These are phyloP conservation scores for Erpornis zantholeuca DNA, from an alignment of 2,113 vertebrate species.

Conservation along the genomic window DNA sequence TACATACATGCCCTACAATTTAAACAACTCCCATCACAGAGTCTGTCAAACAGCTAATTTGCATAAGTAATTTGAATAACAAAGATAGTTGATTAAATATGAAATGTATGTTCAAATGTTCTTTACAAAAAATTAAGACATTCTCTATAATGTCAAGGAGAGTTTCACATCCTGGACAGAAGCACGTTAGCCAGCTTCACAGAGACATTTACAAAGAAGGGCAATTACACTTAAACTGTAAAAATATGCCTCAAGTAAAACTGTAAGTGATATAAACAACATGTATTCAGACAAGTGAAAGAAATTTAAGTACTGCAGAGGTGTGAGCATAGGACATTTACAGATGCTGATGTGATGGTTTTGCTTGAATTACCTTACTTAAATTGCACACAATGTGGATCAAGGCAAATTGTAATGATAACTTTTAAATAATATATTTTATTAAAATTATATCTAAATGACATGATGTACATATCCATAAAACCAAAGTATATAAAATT, in stretches of 20 bases:
- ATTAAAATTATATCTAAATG: neutral
- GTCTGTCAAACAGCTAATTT: conserved; percentile 28
- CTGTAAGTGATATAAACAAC: neutral
- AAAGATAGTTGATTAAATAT: neutral
- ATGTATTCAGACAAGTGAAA: neutral
- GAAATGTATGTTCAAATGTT: neutral
- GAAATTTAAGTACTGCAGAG: neutral
- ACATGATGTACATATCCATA: neutral
- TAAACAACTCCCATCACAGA: conserved; percentile 6
- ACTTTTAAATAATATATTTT: neutral
- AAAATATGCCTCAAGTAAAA: neutral
- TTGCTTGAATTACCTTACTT: neutral
- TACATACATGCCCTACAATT: neutral
- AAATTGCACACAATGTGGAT: neutral
- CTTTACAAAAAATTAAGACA: neutral
- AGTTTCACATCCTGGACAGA: neutral
- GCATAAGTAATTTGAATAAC: conserved; percentile 34
- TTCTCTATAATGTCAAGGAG: neutral
- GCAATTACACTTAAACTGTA: neutral
- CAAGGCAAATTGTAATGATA: neutral
- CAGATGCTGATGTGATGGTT: neutral
- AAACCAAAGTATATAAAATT: neutral
- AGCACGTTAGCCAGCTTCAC: neutral
- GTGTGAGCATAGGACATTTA: neutral
- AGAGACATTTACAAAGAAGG: neutral